Evolutionary conservation across 1,140 invertebrate genomes (phyloP), one percentile per base, ranked within the genome.

Genomic region (Teleopsis dalmanni): DNA sequence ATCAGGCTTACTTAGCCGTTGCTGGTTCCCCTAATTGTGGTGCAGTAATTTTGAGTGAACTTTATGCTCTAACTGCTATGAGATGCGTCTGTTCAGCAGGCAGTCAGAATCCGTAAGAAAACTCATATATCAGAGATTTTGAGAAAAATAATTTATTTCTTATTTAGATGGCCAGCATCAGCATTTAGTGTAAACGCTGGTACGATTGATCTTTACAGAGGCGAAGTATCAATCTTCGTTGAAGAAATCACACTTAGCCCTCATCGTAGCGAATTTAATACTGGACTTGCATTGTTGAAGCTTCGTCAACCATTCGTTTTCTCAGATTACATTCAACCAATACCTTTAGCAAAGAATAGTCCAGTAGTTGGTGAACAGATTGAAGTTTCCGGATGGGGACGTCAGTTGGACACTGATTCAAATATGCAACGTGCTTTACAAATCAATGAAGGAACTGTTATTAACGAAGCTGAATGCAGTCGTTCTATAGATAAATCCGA

Each of bases 321-420:
- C 44, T 47, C 44, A 5, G 51, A 47, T 2, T 31, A 50, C 4
- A 58, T 67, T 13, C 31, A 46, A 6, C 46, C 61, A n/a, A 25
- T 64, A 33, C 23, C 56, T 2, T 19, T 67, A 37, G 55, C 61
- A 8, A 4, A 9, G 1, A 18, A 35, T 4, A 22, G 47, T 18
- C 59, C 64, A 3, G 52, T 61, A 4, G 3, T 44, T 26, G 56
- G 44, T 21, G 44, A 42, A 26, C 25, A 29, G 0, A 53, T 67
- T 2, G 60, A 60, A 19, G 55, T 67, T 16, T 67, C 64, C 8
- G 64, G 64, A 48, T 67, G 59, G 59, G 64, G 64, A 6, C 59
- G 63, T 25, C 55, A 50, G 19, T 41, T 52, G 33, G 52, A 56
- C 5, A 10, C 51, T n/a, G 58, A 57, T 1, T 35, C 9, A 18